Evolutionary conservation across 2,888 invertebrate genomes (phyloP), one percentile per base, ranked within the genome.

Genomic region (Boloria selene): DNA sequence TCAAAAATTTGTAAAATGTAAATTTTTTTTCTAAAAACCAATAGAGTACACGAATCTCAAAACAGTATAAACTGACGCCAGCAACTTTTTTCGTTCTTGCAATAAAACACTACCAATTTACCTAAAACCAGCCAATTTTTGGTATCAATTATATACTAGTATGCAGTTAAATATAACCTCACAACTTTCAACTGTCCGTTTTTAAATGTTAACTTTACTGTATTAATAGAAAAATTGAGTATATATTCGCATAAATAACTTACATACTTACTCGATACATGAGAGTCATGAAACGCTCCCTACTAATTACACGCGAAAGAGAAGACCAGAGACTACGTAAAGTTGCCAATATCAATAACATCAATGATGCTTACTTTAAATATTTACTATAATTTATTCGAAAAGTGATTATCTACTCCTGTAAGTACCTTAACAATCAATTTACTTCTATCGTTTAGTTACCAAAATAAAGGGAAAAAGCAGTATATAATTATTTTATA

Each of bases 1-100:
- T 90, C 82, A 89, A 90, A 90, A 88, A 81, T 83, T 88, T 91
- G 90, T 90, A 90, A 90, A 90, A 86, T 91, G 91, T 91, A 90
- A 88, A 88, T 84, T 71, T 73, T 72, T 65, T 60, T 65, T 70
- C 62, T 72, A 86, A 80, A 88, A 90, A 84, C 81, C 80, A 84
- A 86, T 83, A 84, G 79, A 85, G 82, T 87, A 85, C 65, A 90
- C 83, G 86, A 84, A 83, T 86, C 83, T 85, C 81, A 88, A 75
- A 87, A 86, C 82, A 84, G 84, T 84, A 82, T 84, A 83, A 81
- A 68, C 53, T 44, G 68, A 64, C 70, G 72, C 75, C 75, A 77
- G 79, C 78, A 42, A 76, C 77, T 77, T 67, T 74, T n/a, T 58
- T 58, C 52, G 45, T 58, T 16, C 49, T 47, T 55, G 51, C 56